phyloP scores from a whole-genome alignment of 2,113 vertebrate species.

The Ancistrus triradiatus region DNA sequence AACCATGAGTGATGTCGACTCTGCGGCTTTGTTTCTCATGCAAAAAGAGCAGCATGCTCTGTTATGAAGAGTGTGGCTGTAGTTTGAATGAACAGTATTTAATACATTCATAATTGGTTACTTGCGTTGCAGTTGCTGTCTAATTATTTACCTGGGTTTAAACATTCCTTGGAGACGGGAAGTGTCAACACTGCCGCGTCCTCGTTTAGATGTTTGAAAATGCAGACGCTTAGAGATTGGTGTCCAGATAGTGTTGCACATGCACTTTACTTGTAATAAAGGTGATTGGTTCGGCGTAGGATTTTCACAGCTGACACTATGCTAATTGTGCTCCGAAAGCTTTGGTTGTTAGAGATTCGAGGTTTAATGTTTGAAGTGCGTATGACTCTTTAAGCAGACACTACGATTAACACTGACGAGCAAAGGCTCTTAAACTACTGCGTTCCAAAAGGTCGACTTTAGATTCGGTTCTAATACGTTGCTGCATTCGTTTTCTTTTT shows the following conservation, averaged over 20 bases:
- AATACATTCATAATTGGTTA: conserved; percentile 59
- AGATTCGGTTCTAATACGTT: conserved; percentile 59
- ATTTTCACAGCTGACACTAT: conserved; percentile 19
- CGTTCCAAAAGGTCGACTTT: conserved; percentile 55
- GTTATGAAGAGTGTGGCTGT: conserved; percentile 57
- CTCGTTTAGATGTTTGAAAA: conserved; percentile 20
- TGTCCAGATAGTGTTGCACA: conserved; percentile 3
- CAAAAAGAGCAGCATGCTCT: conserved; percentile 54
- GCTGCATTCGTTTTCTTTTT: conserved; percentile 58
- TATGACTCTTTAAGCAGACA: conserved; percentile 41
- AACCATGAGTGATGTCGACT: conserved; percentile 55
- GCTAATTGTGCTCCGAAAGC: not conserved
- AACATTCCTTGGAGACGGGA: conserved; percentile 62
- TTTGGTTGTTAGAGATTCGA: not conserved
- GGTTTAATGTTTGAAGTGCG: not conserved
- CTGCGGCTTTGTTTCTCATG: conserved; percentile 36
- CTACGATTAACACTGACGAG: conserved; percentile 49
- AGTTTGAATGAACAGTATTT: conserved; percentile 63
- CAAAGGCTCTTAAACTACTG: conserved; percentile 58
- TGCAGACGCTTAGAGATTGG: conserved; percentile 56
- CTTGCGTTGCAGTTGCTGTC: conserved; percentile 53
- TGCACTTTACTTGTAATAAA: conserved; percentile 63
- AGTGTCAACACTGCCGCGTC: conserved; percentile 59
- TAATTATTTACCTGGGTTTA: conserved; percentile 64
- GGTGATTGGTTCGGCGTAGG: conserved; percentile 34